Percentiles rank a stretch among this genome's conserved stretches.
These are phyloP conservation scores for Emys orbicularis DNA, from an alignment of 2,797 vertebrate genomes.

Conservation along the genomic window DNA sequence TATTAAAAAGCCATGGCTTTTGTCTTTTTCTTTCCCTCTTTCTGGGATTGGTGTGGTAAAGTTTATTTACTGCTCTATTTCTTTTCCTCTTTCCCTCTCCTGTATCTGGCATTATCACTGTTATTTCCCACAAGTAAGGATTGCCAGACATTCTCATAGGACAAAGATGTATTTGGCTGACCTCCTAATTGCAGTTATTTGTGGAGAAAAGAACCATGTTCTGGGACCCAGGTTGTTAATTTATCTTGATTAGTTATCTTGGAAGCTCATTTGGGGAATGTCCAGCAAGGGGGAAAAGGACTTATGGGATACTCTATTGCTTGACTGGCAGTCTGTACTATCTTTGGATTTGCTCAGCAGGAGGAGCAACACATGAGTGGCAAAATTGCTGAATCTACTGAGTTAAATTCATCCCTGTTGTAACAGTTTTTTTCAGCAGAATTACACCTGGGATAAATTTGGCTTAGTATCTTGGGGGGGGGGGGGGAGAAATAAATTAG, in stretches of 20 bases:
- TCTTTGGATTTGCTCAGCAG: neutral
- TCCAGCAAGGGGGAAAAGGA: neutral
- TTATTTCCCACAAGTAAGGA: neutral
- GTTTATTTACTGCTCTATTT: fast-evolving
- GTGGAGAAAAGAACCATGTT: neutral
- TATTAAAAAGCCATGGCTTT: neutral
- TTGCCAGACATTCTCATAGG: neutral
- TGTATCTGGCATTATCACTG: neutral
- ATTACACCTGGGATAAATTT: neutral
- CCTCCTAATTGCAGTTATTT: neutral
- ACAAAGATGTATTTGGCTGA: neutral
- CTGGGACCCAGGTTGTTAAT: neutral
- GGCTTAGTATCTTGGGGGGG: neutral
- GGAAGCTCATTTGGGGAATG: neutral
- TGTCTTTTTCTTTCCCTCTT: neutral
- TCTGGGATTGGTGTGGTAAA: neutral
- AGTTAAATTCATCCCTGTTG: neutral
- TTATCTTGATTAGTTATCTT: neutral
- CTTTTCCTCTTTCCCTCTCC: neutral
- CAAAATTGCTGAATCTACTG: neutral
- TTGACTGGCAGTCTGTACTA: neutral
- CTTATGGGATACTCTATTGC: neutral
- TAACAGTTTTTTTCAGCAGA: neutral
- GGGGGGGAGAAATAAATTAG: neutral
- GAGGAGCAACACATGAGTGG: neutral